These are phyloP conservation scores for Abrostola triplasia DNA, from an alignment of 2,888 invertebrate genomes.

Conservation along the genomic window DNA sequence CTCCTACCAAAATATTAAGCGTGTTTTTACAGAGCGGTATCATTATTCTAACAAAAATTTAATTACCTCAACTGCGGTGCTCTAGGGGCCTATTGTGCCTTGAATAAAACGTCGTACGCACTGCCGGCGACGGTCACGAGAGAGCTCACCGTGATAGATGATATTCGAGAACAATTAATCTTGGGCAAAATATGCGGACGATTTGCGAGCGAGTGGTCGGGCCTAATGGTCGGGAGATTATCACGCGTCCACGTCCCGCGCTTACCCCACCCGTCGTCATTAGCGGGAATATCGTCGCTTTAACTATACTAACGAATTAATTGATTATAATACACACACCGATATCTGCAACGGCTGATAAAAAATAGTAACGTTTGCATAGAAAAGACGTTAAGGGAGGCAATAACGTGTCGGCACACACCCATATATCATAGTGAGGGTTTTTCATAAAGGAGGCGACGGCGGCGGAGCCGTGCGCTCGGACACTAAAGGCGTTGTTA, in stretches of 20 bases:
- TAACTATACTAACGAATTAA: conserved; percentile 56
- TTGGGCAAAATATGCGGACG: conserved; percentile 88
- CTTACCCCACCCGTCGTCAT: conserved; percentile 74
- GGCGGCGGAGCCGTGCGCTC: conserved; percentile 63
- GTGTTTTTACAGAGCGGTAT: conserved; percentile 61
- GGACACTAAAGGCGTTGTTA: conserved; percentile 87
- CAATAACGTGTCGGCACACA: conserved; percentile 81
- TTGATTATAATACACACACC: conserved; percentile 51
- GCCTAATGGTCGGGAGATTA: conserved; percentile 87
- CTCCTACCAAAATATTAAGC: conserved; percentile 60
- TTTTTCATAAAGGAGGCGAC: conserved; percentile 82
- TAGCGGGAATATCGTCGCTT: conserved; percentile 76
- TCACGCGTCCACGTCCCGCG: conserved; percentile 78
- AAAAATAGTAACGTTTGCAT: conserved; percentile 71
- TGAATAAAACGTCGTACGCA: conserved; percentile 86
- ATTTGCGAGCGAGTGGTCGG: conserved; percentile 87
- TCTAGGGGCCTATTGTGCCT: conserved; percentile 79
- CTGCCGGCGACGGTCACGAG: conserved; percentile 84
- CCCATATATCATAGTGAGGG: conserved; percentile 82
- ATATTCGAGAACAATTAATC: conserved; percentile 88
- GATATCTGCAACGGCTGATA: conserved; percentile 31
- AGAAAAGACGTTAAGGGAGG: conserved; percentile 73
- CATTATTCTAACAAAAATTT: conserved; percentile 78
- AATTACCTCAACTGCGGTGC: conserved; percentile 78
- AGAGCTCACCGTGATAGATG: conserved; percentile 88